Base-by-base conservation (phyloP, 2,113 vertebrate species). In the Nannobrachium achirus region DNA sequence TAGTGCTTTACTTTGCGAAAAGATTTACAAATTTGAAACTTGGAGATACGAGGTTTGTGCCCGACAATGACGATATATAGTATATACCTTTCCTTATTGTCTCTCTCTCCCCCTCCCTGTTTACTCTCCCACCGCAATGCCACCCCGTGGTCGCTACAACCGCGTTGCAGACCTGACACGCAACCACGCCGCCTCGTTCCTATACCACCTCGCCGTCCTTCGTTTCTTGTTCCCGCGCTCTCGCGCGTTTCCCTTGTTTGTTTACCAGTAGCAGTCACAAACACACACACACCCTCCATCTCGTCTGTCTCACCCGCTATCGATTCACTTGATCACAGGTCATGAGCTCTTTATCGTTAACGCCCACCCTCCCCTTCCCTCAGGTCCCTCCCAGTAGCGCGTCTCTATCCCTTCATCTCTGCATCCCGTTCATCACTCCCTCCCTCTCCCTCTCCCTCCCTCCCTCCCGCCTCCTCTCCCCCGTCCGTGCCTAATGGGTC, bases 141-240 rank as follows among this genome's bases (percentile, higher is more conserved):
- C 56, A 16, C 38, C 15, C 56, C 16, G 8, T 50, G 66, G 40
- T 16, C 42, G 62, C 13, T 48, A 13, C n/a, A n/a, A 73, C 78
- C 13, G 18, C 61, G 58, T 77, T 67, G 62, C 64, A 61, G 66
- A 81, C 61, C 61, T 67, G 59, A 69, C 56, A 25, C 70, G 63
- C 81, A 71, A 60, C 74, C 70, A 56, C 69, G 63, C 56, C n/a
- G 52, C 56, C 58, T 44, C 57, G 5, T 78, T 67, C 73, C 53
- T 66, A 16, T 60, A 2, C 52, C 4, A 1, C 16, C 11, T 13
- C 1, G 15, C 59, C 38, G 0, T n/a, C n/a, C n/a, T n/a, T n/a
- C n/a, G n/a, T n/a, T n/a, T n/a, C n/a, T n/a, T 55, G 4, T 46
- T 55, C 53, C 39, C 0, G 0, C 6, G 44, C 51, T 39, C 56